Conservation (phyloP, 2,113 vertebrate genomes). For the Sceloporus undulatus region DNA sequence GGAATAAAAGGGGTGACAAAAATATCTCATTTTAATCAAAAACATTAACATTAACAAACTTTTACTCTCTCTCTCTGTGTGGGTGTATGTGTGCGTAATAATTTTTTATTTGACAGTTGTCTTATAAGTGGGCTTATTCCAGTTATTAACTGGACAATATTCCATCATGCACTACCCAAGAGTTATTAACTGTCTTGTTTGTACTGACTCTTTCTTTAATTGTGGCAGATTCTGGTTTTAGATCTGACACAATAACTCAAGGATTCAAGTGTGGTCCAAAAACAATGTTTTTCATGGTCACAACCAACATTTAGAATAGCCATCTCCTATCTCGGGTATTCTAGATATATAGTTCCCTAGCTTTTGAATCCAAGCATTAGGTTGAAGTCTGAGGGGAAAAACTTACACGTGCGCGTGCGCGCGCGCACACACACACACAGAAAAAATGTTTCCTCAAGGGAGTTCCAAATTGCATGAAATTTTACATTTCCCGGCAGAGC, state of each 20-base stretch:
- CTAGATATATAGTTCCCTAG: background rate
- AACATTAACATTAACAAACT: background rate
- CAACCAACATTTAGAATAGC: background rate
- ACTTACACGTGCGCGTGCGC: no score
- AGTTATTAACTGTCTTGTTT: background rate
- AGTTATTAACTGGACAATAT: background rate
- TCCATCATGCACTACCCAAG: accelerated
- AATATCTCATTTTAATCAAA: background rate
- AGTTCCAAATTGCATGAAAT: no score
- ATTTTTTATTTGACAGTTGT: background rate
- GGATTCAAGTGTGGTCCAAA: background rate
- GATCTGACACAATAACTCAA: no score
- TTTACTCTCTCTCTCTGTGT: background rate
- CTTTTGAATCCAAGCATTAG: background rate
- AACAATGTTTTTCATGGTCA: background rate
- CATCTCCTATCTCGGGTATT: background rate
- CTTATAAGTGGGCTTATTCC: background rate
- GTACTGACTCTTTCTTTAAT: background rate
- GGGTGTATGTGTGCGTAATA: background rate
- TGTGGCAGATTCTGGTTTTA: background rate
- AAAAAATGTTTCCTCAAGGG: no score
- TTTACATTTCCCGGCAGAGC: no score
- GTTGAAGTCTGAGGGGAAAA: no score
- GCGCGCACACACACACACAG: no score
- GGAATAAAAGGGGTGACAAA: background rate